phyloP scores from a whole-genome alignment of 2,113 vertebrate species.

The Nipponia nippon region DNA sequence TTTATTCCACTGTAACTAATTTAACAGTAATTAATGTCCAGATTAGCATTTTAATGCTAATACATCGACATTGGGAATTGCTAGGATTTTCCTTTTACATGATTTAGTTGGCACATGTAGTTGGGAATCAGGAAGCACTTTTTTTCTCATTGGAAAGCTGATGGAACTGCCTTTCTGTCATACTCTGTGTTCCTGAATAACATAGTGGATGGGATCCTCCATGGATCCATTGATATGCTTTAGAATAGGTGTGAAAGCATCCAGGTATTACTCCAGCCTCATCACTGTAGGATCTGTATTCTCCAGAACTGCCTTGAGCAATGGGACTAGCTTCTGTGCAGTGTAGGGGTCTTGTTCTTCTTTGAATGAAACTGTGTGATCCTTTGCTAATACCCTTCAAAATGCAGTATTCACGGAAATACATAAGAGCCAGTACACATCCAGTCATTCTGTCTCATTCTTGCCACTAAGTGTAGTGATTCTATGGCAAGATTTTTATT shows the following conservation, averaged over 20 bases:
- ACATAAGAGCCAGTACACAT: not conserved
- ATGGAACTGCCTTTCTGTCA: not conserved
- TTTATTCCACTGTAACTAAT: conserved; percentile 52
- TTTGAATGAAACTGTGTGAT: not conserved
- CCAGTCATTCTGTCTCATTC: not conserved
- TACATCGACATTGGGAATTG: conserved; percentile 33
- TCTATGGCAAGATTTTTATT: not conserved
- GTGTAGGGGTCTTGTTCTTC: not conserved
- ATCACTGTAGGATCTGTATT: not conserved
- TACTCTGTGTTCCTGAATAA: not conserved
- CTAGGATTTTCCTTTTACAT: not conserved
- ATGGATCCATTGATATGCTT: not conserved
- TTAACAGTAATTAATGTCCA: conserved; percentile 48
- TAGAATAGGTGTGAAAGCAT: not conserved
- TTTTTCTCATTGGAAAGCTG: not conserved
- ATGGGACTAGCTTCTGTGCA: not conserved
- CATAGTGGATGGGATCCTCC: not conserved
- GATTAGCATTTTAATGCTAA: conserved; percentile 54
- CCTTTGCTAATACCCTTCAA: not conserved
- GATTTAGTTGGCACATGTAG: not conserved
- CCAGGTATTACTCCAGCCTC: not conserved
- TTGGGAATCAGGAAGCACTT: not conserved
- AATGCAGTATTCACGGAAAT: not conserved
- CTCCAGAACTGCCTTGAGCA: not conserved
- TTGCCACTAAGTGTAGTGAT: not conserved